Evolutionary conservation across 1,140 invertebrate species (phyloP), one percentile per base, ranked within the genome.

Genomic region (Melitaea cinxia): DNA sequence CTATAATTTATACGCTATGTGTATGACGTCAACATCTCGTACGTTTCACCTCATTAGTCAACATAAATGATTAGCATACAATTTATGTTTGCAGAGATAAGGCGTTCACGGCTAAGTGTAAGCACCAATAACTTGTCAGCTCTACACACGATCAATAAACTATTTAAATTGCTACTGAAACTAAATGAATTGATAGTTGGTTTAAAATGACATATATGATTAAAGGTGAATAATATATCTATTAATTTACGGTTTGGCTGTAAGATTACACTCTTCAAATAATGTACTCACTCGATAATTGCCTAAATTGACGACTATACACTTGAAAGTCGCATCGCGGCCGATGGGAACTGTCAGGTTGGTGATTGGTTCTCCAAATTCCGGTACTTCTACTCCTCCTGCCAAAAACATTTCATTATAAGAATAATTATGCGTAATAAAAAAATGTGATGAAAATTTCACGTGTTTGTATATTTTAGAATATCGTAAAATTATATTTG

Each of bases 311-410:
- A 95, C 94, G 47, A 98, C 96, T 73, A 96, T 93, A 91, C 97
- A 98, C 77, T 94, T 95, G 87, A 98, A 97, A 53, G 94, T 95
- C 50, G 96, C 96, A 88, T 98, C 96, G 77, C 97, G 93, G 65
- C 96, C 96, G 39, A 97, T 92, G 56, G 96, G 93, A 23, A 97
- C 93, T 21, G 97, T 97, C 72, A 97, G 92, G 92, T 98, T 98
- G 60, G 93, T 93, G 74, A 98, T 94, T 33, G 95, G 94, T 73
- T 96, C 94, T 30, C 93, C 93, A 83, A 98, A 98, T 86, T 96
- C 95, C 10, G 97, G 97, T 53, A 83, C 83, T 53, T 88, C 88
- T 17, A 85, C 79, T 55, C 83, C 84, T 56, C 80, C 83, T 86
- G 72, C 21, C 1, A 12, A 17, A 15, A 42, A 42, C 7, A 19